Conservation (phyloP, 1,140 invertebrate species). For the Anastrepha ludens region DNA sequence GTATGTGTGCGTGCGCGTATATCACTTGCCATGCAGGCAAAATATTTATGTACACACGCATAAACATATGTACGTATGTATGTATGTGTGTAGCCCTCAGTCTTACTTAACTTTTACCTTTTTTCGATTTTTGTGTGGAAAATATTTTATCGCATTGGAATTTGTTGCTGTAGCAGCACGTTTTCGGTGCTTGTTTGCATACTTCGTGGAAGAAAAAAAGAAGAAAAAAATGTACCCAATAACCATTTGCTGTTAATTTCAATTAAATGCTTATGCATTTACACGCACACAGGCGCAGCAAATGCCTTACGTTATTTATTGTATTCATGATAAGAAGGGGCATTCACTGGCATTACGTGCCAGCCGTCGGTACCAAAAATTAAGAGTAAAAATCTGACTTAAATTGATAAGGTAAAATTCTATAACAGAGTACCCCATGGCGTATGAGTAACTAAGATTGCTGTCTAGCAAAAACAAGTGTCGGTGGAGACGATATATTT, state of each 20-base stretch:
- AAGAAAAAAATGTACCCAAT: neutral
- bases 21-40: neutral
- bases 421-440: too few species aligned
- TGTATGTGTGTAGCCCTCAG: neutral
- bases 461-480: too few species aligned
- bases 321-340: too few species aligned
- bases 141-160: neutral
- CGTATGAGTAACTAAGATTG: too few species aligned
- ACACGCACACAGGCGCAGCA: neutral
- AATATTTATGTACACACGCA: too few species aligned
- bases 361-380: too few species aligned
- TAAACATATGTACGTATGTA: too few species aligned
- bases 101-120: neutral
- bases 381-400: too few species aligned
- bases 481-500: too few species aligned
- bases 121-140: neutral
- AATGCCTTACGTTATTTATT: too few species aligned
- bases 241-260: constrained; percentile 30
- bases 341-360: too few species aligned
- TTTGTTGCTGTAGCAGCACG: neutral
- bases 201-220: neutral
- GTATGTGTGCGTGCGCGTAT: neutral
- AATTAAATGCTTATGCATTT: constrained; percentile 14
- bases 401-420: too few species aligned
- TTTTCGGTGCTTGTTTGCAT: neutral